A percentile compares a stretch with the other conserved stretches of the same genome.
Evolutionary conservation across 2,888 invertebrate species (phyloP).

Genomic region (Xylota segnis): DNA sequence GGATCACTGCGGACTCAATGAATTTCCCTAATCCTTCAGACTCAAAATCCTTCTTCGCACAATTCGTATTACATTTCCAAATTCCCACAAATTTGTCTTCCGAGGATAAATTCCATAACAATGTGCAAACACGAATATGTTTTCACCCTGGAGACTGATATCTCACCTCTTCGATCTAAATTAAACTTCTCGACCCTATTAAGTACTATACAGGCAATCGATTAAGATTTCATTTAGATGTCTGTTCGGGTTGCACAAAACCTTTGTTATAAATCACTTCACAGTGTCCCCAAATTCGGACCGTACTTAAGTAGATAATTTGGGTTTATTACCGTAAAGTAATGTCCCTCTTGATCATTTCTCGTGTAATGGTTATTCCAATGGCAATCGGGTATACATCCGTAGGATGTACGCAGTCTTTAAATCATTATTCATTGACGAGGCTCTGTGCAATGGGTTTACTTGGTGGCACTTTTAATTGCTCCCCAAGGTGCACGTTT

Average conservation of each 20-base stretch:
- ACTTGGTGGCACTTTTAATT: not conserved
- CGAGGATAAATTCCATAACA: not conserved
- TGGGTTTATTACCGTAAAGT: not conserved
- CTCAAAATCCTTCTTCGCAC: no score
- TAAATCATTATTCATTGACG: not conserved
- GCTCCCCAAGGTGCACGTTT: not conserved
- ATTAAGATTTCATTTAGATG: conserved; percentile 1
- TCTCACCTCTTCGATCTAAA: not conserved
- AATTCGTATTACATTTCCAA: no score
- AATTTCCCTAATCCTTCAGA: no score
- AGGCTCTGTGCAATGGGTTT: not conserved
- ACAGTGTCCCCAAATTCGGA: not conserved
- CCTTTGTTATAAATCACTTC: conserved; percentile 5
- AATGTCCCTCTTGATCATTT: not conserved
- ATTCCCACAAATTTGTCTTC: no score
- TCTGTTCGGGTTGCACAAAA: not conserved
- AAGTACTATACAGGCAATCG: conserved; percentile 3
- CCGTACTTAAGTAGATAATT: not conserved
- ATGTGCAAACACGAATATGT: not conserved
- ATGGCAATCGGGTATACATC: not conserved
- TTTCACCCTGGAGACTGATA: not conserved
- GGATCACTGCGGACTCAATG: no score
- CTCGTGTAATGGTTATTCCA: not conserved
- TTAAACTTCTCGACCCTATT: not conserved
- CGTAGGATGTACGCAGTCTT: not conserved